Conservation (phyloP, 1,140 invertebrate species). For the Pollicipes pollicipes region DNA sequence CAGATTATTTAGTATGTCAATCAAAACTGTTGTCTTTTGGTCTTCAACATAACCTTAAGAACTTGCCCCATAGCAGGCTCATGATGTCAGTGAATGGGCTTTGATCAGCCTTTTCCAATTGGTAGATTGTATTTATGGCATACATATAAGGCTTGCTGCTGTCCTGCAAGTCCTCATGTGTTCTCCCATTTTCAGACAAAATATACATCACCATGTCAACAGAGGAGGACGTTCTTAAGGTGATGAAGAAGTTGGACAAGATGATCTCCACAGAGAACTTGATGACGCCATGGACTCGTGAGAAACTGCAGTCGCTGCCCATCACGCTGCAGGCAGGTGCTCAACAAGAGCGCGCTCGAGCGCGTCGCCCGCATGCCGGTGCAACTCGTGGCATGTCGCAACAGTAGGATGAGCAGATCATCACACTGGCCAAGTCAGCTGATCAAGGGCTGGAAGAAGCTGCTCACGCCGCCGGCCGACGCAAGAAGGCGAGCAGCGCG, state of each 20-base stretch:
- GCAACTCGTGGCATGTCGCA: conserved; percentile 87
- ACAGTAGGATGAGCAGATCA: conserved; percentile 89
- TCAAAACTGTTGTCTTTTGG: neutral
- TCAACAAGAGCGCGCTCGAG: conserved; percentile 63
- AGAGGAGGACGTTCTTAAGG: conserved; percentile 80
- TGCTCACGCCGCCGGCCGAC: conserved; percentile 40
- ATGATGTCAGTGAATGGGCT: too few species aligned
- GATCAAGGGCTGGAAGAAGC: conserved; percentile 97
- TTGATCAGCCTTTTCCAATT: too few species aligned
- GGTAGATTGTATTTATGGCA: too few species aligned
- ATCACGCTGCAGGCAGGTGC: conserved; percentile 58
- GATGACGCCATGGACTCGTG: conserved; percentile 74
- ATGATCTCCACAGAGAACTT: conserved; percentile 55
- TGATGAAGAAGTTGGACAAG: conserved; percentile 86
- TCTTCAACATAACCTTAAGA: neutral
- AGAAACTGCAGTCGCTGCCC: conserved; percentile 64
- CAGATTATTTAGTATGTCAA: neutral
- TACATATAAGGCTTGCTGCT: too few species aligned
- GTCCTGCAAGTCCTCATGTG: too few species aligned
- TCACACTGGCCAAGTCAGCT: conserved; percentile 78
- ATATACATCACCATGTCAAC: conserved; percentile 74
- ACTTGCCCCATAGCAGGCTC: too few species aligned
- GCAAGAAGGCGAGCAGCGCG: neutral
- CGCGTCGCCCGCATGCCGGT: conserved; percentile 97
- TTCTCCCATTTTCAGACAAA: too few species aligned